Percentiles rank a stretch among this genome's conserved stretches.
Conservation (phyloP, 2,888 invertebrate species). For the Callyntrura guangdongensis region DNA sequence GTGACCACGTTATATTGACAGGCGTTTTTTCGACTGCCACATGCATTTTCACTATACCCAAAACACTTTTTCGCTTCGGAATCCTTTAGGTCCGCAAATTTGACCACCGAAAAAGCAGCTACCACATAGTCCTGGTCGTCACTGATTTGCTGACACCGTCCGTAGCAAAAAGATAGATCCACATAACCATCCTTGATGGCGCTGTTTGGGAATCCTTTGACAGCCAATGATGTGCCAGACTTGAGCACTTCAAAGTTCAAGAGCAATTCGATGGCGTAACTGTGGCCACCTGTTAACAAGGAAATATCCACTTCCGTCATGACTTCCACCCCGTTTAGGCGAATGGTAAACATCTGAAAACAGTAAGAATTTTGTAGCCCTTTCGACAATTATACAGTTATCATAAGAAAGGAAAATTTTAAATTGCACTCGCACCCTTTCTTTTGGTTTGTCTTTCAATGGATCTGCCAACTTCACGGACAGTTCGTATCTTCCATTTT, state of each 20-base stretch:
- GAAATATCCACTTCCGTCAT: not conserved
- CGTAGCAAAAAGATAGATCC: not conserved
- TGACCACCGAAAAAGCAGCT: not conserved
- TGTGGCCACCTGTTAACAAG: not conserved
- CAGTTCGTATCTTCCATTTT: conserved; percentile 26
- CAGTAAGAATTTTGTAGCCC: not conserved
- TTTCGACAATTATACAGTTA: no score
- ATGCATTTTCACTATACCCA: not conserved
- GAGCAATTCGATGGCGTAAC: not conserved
- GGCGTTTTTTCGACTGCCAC: not conserved
- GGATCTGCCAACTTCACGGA: not conserved
- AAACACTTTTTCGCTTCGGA: not conserved
- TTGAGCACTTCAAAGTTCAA: not conserved
- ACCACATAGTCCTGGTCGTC: not conserved
- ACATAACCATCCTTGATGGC: not conserved
- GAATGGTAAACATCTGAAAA: not conserved
- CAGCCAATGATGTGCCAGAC: not conserved
- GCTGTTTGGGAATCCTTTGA: not conserved
- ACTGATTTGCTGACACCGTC: not conserved
- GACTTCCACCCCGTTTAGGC: not conserved
- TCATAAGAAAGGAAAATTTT: no score
- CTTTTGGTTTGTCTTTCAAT: no score
- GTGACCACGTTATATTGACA: not conserved
- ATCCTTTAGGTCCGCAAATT: not conserved
- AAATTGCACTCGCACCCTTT: no score